Evolutionary conservation across 2,888 invertebrate genomes (phyloP).

Genomic region (Euproctis similis): DNA sequence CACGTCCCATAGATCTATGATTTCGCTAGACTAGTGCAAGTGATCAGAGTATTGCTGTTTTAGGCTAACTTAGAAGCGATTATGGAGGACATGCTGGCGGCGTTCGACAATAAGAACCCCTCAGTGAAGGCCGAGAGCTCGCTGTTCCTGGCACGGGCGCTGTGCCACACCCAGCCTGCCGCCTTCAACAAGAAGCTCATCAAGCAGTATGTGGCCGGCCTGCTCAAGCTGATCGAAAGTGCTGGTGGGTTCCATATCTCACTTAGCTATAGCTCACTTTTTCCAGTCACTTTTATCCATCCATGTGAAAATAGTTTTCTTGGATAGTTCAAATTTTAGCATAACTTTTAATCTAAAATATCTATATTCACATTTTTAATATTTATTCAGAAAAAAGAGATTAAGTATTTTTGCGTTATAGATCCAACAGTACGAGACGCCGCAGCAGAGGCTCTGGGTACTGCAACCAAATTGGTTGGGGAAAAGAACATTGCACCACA

Average conservation of each 20-base stretch:
- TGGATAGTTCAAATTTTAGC: no score
- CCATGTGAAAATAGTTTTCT: no score
- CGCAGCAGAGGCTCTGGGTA: constrained; percentile 94
- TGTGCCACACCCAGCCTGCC: constrained; percentile 86
- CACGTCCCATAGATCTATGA: no score
- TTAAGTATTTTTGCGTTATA: constrained; percentile 10
- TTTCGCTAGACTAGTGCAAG: no score
- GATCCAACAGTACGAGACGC: constrained; percentile 95
- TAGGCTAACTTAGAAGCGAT: constrained; percentile 88
- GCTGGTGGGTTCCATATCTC: no score
- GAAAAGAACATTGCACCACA: constrained; percentile 92
- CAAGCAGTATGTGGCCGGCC: constrained; percentile 85
- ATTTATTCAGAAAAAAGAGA: no score
- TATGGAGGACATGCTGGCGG: constrained; percentile 89
- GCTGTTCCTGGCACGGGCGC: constrained; percentile 87
- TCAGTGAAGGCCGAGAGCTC: constrained; percentile 91
- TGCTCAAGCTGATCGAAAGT: constrained; percentile 87
- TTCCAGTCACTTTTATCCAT: background rate
- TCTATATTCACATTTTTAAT: no score
- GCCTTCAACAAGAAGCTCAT: constrained; percentile 92
- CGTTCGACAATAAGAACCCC: constrained; percentile 94
- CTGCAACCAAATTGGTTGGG: constrained; percentile 93
- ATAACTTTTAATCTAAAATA: no score
- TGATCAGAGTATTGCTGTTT: no score
- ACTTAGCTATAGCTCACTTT: background rate